Evolutionary conservation across 2,113 vertebrate genomes (phyloP).

Genomic region (Oreochromis aureus): DNA sequence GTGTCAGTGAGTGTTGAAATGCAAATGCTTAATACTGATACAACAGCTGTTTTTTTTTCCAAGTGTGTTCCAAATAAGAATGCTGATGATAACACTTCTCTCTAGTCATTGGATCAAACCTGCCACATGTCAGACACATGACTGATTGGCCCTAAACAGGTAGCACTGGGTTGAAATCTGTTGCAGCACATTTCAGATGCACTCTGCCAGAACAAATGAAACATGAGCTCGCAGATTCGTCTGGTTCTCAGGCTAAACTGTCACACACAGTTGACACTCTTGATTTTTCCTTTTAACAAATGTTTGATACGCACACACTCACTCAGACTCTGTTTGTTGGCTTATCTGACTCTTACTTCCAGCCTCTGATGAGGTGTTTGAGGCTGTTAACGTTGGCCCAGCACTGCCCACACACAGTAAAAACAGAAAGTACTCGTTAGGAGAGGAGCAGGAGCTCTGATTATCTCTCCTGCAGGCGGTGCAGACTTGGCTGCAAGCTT

Average conservation of each 20-base stretch:
- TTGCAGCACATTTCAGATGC: not conserved
- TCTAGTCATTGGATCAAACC: not conserved
- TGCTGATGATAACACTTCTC: not conserved
- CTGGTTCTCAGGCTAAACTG: not conserved
- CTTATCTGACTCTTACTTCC: conserved; percentile 1
- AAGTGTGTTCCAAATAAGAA: not conserved
- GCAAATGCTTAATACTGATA: not conserved
- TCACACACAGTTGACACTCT: not conserved
- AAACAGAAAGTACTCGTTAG: not conserved
- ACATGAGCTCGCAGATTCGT: not conserved
- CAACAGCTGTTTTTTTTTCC: not conserved
- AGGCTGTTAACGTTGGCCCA: not conserved
- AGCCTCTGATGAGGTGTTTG: not conserved
- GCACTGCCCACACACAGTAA: conserved; percentile 1
- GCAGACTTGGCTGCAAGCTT: not conserved
- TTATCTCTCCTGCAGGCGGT: conserved; percentile 32
- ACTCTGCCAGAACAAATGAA: not conserved
- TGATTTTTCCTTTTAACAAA: not conserved
- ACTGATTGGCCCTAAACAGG: not conserved
- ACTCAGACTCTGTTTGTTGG: not conserved
- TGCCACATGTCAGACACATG: not conserved
- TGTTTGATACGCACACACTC: not conserved
- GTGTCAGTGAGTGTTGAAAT: not conserved
- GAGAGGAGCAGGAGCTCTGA: not conserved
- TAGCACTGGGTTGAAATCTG: not conserved